phyloP scores from a whole-genome alignment of 2,113 vertebrate species.

The Rhinoptilus africanus region DNA sequence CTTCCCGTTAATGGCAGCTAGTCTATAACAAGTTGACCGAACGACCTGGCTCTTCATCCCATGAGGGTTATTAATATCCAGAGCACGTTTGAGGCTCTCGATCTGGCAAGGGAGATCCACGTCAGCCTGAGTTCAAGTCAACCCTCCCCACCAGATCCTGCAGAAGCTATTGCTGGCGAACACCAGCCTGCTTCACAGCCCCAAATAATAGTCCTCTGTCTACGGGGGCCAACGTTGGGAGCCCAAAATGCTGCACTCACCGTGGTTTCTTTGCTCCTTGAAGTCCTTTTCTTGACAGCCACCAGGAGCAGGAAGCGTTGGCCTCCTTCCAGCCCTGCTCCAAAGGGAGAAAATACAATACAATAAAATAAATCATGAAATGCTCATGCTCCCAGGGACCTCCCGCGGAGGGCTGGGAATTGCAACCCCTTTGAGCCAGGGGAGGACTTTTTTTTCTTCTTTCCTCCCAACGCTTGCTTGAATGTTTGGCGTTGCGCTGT shows the following conservation, averaged over 20 bases:
- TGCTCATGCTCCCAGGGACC: not conserved
- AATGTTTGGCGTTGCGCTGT: not conserved
- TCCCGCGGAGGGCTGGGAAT: not conserved
- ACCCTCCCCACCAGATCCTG: not conserved
- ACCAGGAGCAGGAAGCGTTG: fast-evolving
- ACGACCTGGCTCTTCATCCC: not conserved
- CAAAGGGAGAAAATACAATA: not conserved
- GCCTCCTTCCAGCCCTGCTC: not conserved
- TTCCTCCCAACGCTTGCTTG: not conserved
- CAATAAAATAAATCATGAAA: not conserved
- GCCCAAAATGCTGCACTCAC: not conserved
- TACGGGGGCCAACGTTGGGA: fast-evolving
- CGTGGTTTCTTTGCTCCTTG: not conserved
- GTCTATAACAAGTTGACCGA: not conserved
- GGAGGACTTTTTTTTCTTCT: not conserved
- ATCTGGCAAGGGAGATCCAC: not conserved
- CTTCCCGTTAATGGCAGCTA: not conserved
- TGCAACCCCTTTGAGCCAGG: not conserved
- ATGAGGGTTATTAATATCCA: not conserved
- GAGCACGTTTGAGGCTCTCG: not conserved
- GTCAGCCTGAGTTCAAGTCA: fast-evolving
- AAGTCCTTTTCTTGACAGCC: not conserved
- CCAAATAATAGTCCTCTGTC: fast-evolving
- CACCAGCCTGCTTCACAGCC: not conserved
- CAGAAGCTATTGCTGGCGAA: not conserved